Evolutionary conservation across 2,113 vertebrate species (phyloP).

Genomic region (Jaculus jaculus): DNA sequence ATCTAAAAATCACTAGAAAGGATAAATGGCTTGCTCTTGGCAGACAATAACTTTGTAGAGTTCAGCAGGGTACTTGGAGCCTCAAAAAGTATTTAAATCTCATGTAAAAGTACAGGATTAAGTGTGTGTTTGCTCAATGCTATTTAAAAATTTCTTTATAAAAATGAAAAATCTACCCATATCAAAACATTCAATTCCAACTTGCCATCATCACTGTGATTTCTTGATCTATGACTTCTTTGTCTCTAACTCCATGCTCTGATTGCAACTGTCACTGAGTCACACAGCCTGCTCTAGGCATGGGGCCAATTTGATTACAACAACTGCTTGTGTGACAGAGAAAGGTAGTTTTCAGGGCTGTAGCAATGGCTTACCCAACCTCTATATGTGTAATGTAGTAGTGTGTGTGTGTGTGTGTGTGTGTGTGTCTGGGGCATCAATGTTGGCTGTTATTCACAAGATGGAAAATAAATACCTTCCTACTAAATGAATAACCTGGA

Average conservation of each 20-base stretch:
- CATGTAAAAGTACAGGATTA: slow-evolving; percentile 43
- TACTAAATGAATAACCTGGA: slow-evolving; percentile 43
- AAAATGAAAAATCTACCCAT: background rate
- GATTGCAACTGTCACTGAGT: slow-evolving; percentile 88
- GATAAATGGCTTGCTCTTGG: background rate
- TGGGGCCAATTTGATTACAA: slow-evolving; percentile 85
- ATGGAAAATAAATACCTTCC: slow-evolving; percentile 53
- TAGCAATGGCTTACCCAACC: slow-evolving; percentile 60
- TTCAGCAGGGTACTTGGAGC: background rate
- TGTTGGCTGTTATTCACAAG: slow-evolving; percentile 66
- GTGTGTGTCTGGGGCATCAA: slow-evolving; percentile 31
- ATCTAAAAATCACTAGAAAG: slow-evolving; percentile 17
- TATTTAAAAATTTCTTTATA: slow-evolving; percentile 45
- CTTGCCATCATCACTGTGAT: slow-evolving; percentile 51
- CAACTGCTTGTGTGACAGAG: slow-evolving; percentile 83
- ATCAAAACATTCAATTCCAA: slow-evolving; percentile 22
- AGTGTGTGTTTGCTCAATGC: slow-evolving; percentile 41
- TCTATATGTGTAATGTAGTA: background rate
- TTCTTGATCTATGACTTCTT: slow-evolving; percentile 85
- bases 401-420: too few species aligned
- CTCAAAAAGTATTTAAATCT: slow-evolving; percentile 26
- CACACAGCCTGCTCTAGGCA: slow-evolving; percentile 85
- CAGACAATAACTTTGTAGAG: slow-evolving; percentile 2
- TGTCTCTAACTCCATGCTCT: slow-evolving; percentile 82
- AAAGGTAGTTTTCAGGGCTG: slow-evolving; percentile 83